Percentiles rank a stretch among this genome's conserved stretches.
Evolutionary conservation across 2,888 invertebrate genomes (phyloP).

Genomic region (Liposcelis brunnea): DNA sequence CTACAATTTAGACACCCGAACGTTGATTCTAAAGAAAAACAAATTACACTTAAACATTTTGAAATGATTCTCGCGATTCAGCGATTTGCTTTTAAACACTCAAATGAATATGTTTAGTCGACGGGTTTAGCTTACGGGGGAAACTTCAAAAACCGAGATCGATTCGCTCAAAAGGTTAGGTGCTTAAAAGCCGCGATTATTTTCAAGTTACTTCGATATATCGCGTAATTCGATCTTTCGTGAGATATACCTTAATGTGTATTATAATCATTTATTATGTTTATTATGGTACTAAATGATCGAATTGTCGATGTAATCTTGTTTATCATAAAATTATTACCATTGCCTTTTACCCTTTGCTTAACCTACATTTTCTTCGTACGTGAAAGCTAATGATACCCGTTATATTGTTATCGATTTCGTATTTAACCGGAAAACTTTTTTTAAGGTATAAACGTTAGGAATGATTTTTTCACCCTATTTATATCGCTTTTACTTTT

Average conservation of each 20-base stretch:
- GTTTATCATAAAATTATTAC: constrained; percentile 8
- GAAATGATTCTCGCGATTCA: background rate
- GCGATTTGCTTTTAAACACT: constrained; percentile 1
- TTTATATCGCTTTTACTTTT: too few species aligned
- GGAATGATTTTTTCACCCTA: too few species aligned
- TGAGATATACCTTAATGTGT: constrained; percentile 4
- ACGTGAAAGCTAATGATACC: constrained; percentile 5
- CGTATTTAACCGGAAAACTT: background rate
- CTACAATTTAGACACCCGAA: constrained; percentile 1
- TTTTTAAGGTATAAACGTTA: too few species aligned
- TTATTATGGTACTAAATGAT: constrained; percentile 8
- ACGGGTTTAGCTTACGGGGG: constrained; percentile 3
- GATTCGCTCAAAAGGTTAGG: constrained; percentile 5
- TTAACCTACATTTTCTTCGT: constrained; percentile 5
- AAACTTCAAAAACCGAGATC: background rate
- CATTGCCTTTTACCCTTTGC: constrained; percentile 3
- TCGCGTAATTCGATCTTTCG: constrained; percentile 3
- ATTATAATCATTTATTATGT: constrained; percentile 5
- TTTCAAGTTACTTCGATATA: constrained; percentile 3
- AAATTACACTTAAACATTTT: constrained; percentile 9
- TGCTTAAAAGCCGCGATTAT: constrained; percentile 9
- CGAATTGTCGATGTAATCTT: constrained; percentile 8
- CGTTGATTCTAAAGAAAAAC: constrained; percentile 6
- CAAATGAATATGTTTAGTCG: background rate
- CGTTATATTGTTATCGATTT: constrained; percentile 5